Evolutionary conservation across 2,113 vertebrate genomes (phyloP).

Genomic region (Cyphotilapia sp.): DNA sequence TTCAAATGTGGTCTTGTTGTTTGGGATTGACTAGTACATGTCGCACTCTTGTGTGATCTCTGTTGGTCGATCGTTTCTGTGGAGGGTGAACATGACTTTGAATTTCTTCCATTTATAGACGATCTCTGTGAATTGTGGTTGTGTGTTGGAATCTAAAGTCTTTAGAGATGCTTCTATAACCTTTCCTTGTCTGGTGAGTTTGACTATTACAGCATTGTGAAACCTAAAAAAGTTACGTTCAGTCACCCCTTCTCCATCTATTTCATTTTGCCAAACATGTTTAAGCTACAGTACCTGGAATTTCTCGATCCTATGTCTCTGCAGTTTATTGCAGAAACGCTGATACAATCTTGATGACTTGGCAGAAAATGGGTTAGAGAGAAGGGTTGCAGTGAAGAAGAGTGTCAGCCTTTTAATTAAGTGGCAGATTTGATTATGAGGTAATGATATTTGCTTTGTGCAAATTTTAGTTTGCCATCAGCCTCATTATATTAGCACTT

Average conservation of each 20-base stretch:
- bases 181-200: neutral
- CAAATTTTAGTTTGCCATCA: slow-evolving; percentile 10
- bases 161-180: neutral
- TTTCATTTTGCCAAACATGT: neutral
- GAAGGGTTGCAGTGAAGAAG: neutral
- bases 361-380: neutral
- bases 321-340: neutral
- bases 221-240: neutral
- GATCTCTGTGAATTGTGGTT: neutral
- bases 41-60: neutral
- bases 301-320: neutral
- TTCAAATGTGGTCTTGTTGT: neutral
- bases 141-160: neutral
- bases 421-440: neutral
- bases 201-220: neutral
- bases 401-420: slow-evolving; percentile 26
- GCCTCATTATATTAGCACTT: slow-evolving; percentile 3
- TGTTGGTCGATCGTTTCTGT: neutral
- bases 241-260: neutral
- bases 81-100: neutral
- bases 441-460: slow-evolving; percentile 35
- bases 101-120: neutral
- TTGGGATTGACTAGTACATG: neutral
- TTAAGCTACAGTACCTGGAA: neutral
- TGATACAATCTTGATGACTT: neutral